Base-by-base conservation (phyloP, 1,140 invertebrate species). In the Subanguina moxae region DNA sequence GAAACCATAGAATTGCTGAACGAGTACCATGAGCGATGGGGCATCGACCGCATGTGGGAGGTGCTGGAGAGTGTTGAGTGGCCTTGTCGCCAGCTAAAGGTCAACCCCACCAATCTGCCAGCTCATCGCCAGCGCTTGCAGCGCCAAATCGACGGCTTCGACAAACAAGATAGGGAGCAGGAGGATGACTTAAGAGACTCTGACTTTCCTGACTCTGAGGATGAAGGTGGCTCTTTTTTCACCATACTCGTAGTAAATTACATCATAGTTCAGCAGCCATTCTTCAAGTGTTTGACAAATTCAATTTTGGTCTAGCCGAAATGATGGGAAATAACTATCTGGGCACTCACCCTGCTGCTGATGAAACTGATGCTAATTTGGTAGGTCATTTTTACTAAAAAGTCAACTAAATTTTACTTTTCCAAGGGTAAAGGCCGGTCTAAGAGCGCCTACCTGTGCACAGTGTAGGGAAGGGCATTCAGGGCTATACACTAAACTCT, bases 131-230 rank as follows among this genome's bases (percentile, higher is more conserved):
- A 61, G 17, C n/a, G 27, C n/a, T 28, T 38, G 17, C 42, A 32
- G 58, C 19, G 27, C n/a, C 27, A 32, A 21, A 61, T 30, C 15
- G 38, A 45, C n/a, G 1, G 27, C 1, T 61, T 19, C 3, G 38
- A 45, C 58, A 25, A 52, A 15, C 3, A 52, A 15, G 25, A 1
- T 19, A 11, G 5, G 23, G 38, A 25, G 23, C 48, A 11, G 1
- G 27, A 65, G 5, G 57, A 67, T 59, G 27, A 46, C 0, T 1
- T 25, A 1, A 45, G 23, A 32, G 43, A 17, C 23, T 21, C 42
- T 7, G 66, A 68, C 32, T 68, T 61, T 46, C 66, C 66, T 19
- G 66, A 68, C 23, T 43, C 57, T 21, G 66, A 68, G 11, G 66
- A 68, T 52, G 66, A 68, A 64, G 61, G 66, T 68, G 43, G 65